Base-by-base conservation (phyloP, 2,797 vertebrate genomes). In the Falco biarmicus region DNA sequence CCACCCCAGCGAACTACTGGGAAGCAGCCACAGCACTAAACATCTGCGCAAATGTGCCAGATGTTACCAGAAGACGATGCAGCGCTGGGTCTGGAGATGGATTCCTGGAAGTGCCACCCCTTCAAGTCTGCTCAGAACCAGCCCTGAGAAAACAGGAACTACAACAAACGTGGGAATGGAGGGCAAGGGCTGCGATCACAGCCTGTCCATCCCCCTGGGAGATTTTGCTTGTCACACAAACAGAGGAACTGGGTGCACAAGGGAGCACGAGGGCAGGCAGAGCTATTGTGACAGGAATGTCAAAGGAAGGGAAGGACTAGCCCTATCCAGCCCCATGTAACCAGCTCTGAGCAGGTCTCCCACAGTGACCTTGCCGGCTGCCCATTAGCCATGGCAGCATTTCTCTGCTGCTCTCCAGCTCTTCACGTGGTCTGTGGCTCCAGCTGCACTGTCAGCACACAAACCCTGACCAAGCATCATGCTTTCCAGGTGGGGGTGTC, bases 91-190 rank as follows among this genome's bases (percentile, higher is more conserved):
- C 82, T 83, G 68, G 63, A 80, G 65, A 31, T 32, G 34, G 70
- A 87, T 96, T 94, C 53, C 90, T 89, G 90, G 59, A 89, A 89
- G 60, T 87, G 32, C 71, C 81, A 94, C 41, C 28, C 73, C 53
- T 92, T 37, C 45, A 9, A 80, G 31, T 53, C 53, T 3, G 22
- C 24, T 45, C 82, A 77, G 71, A 84, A 68, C 12, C 56, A 93
- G 48, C 37, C 37, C 65, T 82, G 84, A 63, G 75, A 82, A 60
- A 85, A 48, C 43, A 43, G 31, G 17, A 86, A n/a, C 69, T 54
- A 28, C 66, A 65, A 4, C 14, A 91, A 69, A 50, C 54, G 31
- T 28, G 65, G 39, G 76, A 88, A 76, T 0, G 2, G 64, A 82
- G 41, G 3, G 3, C 25, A 20, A 16, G 26, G 59, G 26, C 66